These are phyloP conservation scores for Ceyx erithaca DNA, from an alignment of 2,797 vertebrate genomes.

Conservation along the genomic window DNA sequence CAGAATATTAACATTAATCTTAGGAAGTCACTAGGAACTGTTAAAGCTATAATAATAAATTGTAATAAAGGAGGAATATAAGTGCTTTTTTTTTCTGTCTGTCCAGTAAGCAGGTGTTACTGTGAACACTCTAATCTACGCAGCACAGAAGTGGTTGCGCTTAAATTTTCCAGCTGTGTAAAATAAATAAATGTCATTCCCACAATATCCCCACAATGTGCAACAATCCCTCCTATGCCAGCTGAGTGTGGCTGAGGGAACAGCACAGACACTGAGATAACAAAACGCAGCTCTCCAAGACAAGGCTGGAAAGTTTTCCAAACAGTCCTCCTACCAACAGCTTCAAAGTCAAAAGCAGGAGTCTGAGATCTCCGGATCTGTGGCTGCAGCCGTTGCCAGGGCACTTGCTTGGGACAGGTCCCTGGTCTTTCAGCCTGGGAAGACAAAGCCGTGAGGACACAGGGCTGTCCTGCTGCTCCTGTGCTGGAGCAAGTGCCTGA, in stretches of 20 bases:
- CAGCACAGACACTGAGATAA: constrained; percentile 22
- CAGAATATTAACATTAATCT: constrained; percentile 70
- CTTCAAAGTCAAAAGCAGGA: background rate
- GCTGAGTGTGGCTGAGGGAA: constrained; percentile 21
- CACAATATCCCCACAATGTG: background rate
- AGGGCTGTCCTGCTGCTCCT: rapidly evolving
- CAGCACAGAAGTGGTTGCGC: background rate
- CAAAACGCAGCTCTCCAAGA: background rate
- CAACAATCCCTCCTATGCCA: background rate
- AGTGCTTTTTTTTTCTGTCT: constrained; percentile 36
- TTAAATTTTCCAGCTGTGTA: constrained; percentile 48
- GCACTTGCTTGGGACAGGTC: background rate
- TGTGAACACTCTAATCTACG: constrained; percentile 5
- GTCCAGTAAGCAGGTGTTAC: constrained; percentile 59
- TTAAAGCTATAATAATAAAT: constrained; percentile 59
- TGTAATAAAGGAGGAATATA: constrained; percentile 27
- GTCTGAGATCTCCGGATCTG: background rate
- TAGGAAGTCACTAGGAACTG: constrained; percentile 64
- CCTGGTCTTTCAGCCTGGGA: background rate
- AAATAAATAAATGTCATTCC: constrained; percentile 55
- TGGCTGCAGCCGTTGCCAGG: background rate
- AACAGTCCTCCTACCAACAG: constrained; percentile 22
- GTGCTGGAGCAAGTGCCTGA: background rate
- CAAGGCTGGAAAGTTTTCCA: constrained; percentile 23
- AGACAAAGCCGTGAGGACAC: background rate